These are phyloP conservation scores for Callimico goeldii DNA, from an alignment of 2,797 vertebrate species.

Conservation along the genomic window DNA sequence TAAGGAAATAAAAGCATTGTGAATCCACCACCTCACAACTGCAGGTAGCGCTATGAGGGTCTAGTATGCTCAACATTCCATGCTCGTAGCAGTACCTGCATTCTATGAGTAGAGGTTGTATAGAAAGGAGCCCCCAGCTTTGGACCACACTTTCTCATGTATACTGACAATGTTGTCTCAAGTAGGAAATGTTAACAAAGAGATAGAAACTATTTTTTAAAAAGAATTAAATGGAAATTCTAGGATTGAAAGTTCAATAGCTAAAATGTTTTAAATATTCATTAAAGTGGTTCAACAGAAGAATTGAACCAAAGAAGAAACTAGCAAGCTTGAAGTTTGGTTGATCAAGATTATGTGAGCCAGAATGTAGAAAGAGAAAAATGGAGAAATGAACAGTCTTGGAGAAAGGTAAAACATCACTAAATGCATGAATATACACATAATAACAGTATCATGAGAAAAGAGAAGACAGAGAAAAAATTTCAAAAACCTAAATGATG, in stretches of 20 bases:
- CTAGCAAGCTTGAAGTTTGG: neutral
- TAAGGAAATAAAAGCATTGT: neutral
- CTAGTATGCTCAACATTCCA: neutral
- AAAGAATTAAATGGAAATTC: neutral
- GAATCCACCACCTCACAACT: neutral
- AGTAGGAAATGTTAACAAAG: neutral
- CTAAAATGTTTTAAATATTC: neutral
- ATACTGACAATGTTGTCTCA: neutral
- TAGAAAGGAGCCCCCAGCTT: neutral
- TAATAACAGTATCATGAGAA: neutral
- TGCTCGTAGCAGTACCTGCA: no score
- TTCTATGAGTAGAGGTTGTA: neutral
- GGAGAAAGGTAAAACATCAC: neutral
- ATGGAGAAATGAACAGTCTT: neutral
- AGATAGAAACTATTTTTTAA: neutral
- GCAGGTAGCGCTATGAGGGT: neutral
- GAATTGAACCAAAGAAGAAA: neutral
- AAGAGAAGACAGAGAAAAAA: neutral
- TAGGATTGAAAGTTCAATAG: neutral
- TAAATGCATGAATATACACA: neutral
- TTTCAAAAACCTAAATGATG: neutral
- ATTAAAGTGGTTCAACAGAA: neutral
- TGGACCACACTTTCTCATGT: neutral
- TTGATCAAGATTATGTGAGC: neutral
- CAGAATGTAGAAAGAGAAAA: neutral